Conservation (phyloP, 2,888 invertebrate species). For the Neoascia interrupta region DNA sequence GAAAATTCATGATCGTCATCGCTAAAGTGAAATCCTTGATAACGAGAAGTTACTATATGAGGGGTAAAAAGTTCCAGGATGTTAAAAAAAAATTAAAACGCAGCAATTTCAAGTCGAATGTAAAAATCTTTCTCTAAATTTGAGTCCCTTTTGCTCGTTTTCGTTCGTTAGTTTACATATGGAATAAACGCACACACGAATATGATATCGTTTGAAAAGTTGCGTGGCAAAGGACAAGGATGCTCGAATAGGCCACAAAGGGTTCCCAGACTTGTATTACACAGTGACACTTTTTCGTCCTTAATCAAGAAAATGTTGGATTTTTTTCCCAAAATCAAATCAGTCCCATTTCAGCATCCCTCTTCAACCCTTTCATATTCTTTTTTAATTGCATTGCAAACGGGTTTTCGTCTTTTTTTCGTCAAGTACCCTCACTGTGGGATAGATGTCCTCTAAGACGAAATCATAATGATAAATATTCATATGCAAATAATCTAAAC, state of each 20-base stretch:
- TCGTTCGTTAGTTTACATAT: constrained; percentile 53
- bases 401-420: constrained; percentile 44
- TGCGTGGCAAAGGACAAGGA: constrained; percentile 16
- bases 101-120: too few relatives aligned
- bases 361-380: constrained; percentile 44
- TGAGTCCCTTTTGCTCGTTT: constrained; percentile 28
- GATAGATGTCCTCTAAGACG: constrained; percentile 57
- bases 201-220: constrained; percentile 24
- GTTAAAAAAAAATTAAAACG: too few relatives aligned
- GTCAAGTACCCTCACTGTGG: constrained; percentile 47
- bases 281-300: constrained; percentile 4
- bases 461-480: constrained; percentile 56
- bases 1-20: constrained; percentile 61
- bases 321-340: constrained; percentile 36
- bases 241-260: constrained; percentile 31
- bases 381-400: constrained; percentile 61
- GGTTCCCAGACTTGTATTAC: constrained; percentile 18
- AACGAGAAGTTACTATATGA: constrained; percentile 27
- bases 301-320: constrained; percentile 30
- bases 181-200: constrained; percentile 29
- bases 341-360: constrained; percentile 6
- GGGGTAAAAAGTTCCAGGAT: background rate
- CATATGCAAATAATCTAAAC: constrained; percentile 60
- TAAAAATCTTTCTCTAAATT: constrained; percentile 4
- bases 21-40: constrained; percentile 24